Conservation (phyloP, 2,113 vertebrate genomes). For the Eolophus roseicapilla region DNA sequence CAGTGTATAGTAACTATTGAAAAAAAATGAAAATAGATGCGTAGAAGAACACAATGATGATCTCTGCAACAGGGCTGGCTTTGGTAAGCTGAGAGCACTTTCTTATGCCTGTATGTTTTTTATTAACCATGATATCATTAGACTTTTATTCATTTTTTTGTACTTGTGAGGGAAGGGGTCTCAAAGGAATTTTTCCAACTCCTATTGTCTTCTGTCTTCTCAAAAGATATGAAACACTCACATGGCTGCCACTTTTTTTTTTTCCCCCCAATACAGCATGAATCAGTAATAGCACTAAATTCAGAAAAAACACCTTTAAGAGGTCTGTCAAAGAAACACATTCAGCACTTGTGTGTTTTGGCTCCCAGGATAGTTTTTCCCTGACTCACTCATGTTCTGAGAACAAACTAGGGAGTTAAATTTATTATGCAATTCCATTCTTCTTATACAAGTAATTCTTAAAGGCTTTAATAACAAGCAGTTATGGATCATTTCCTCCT, state of each 20-base stretch:
- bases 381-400: not conserved
- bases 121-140: not conserved
- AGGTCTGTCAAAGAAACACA: not conserved
- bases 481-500: conserved; percentile 11
- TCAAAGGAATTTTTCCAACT: not conserved
- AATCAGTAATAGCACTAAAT: not conserved
- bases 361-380: not conserved
- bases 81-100: not conserved
- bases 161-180: not conserved
- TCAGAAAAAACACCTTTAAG: not conserved
- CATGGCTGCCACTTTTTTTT: not conserved
- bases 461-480: conserved; percentile 10
- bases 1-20: not conserved
- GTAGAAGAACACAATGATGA: not conserved
- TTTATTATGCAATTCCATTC: conserved; percentile 13
- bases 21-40: not conserved
- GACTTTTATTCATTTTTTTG: not conserved
- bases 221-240: not conserved
- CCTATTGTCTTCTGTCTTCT: not conserved
- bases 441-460: conserved; percentile 9
- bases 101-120: not conserved
- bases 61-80: not conserved
- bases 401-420: not conserved
- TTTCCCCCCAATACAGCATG: not conserved
- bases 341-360: conserved; percentile 1